Evolutionary conservation across 92 coral and sea anemone genomes (phyloP).

Genomic region (Nematostella vectensis): DNA sequence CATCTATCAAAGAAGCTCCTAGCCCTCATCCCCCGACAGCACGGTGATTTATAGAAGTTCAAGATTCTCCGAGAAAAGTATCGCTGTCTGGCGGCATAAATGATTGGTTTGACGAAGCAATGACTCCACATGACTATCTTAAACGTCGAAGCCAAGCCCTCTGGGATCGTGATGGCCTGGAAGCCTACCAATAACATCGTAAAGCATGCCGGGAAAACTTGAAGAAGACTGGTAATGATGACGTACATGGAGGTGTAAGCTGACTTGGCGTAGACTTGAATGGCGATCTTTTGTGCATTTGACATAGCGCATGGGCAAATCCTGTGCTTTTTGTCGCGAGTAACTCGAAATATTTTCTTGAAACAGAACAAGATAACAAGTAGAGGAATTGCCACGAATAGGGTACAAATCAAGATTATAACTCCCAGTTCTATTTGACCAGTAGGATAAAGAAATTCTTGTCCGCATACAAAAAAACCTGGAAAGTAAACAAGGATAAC

Average conservation of each 20-base stretch:
- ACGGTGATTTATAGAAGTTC: too few species aligned
- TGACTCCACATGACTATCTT: constrained; percentile 90
- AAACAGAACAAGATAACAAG: constrained; percentile 41
- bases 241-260: constrained; percentile 61
- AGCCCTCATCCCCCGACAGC: too few species aligned
- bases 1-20: too few species aligned
- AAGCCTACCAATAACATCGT: constrained; percentile 57
- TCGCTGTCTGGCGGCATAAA: constrained; percentile 37
- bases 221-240: constrained; percentile 50
- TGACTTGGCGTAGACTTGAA: constrained; percentile 53
- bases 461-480: constrained; percentile 65
- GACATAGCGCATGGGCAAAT: constrained; percentile 47
- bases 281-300: constrained; percentile 43
- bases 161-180: constrained; percentile 30
- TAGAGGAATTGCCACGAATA: constrained; percentile 43
- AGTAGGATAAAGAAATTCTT: constrained; percentile 32
- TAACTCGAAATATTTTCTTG: constrained; percentile 35
- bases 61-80: too few species aligned
- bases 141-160: constrained; percentile 23
- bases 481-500: constrained; percentile 36
- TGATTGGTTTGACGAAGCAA: constrained; percentile 58
- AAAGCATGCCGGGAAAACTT: constrained; percentile 80
- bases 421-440: constrained; percentile 14
- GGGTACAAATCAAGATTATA: constrained; percentile 1
- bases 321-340: constrained; percentile 24